A percentile compares a stretch with the other conserved stretches of the same genome.
These are phyloP conservation scores for Molothrus aeneus DNA, from an alignment of 2,797 vertebrate genomes.

Conservation along the genomic window DNA sequence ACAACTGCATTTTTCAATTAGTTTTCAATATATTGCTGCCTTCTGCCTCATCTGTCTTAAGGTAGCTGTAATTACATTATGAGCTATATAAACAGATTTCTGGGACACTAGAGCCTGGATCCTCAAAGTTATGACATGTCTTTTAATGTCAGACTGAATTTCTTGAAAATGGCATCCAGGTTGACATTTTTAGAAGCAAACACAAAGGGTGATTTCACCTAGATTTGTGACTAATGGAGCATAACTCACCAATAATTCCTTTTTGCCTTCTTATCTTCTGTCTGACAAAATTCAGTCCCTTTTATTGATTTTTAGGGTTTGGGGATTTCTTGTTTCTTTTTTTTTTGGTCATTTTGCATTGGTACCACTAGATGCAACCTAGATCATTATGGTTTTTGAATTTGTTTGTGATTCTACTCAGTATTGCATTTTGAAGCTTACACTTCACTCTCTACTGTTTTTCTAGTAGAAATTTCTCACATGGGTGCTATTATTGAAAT, in stretches of 20 bases:
- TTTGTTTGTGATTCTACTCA: not conserved
- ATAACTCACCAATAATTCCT: conserved; percentile 21
- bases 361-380: not conserved
- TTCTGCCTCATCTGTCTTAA: conserved; percentile 78
- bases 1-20: conserved; percentile 84
- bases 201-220: conserved; percentile 42
- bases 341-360: not conserved
- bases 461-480: not conserved
- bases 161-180: conserved; percentile 54
- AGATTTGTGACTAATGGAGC: conserved; percentile 21
- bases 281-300: not conserved
- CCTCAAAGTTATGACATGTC: conserved; percentile 72
- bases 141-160: conserved; percentile 66
- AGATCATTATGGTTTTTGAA: not conserved
- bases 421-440: not conserved
- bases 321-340: not conserved
- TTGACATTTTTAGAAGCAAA: conserved; percentile 58
- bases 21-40: conserved; percentile 77
- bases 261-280: conserved; percentile 33
- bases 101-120: conserved; percentile 57
- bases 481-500: not conserved
- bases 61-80: conserved; percentile 76
- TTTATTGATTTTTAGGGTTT: not conserved
- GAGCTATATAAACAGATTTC: conserved; percentile 76
- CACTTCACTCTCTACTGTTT: not conserved